Conservation (phyloP, 2,797 vertebrate species). For the Tauraco hartlaubi region DNA sequence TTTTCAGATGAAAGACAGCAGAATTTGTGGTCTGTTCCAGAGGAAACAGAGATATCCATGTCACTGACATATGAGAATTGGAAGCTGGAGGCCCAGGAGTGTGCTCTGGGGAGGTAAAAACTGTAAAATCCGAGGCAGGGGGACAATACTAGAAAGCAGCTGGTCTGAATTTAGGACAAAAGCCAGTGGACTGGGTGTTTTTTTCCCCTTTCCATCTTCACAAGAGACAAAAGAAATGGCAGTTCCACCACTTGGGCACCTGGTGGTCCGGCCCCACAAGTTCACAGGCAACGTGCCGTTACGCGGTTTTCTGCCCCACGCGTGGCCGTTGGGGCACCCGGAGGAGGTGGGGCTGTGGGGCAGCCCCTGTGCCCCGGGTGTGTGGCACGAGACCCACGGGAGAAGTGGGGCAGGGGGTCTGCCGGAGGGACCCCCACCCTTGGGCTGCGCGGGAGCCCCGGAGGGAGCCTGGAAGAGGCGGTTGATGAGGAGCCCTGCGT, state of each 20-base stretch:
- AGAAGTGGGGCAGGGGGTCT: background rate
- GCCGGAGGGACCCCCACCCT: background rate
- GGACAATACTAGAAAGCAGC: slow-evolving; percentile 41
- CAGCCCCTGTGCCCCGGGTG: background rate
- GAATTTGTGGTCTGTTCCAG: background rate
- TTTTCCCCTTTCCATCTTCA: background rate
- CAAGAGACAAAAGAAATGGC: slow-evolving; percentile 23
- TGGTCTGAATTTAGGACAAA: slow-evolving; percentile 68
- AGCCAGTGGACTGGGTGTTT: background rate
- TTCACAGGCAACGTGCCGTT: background rate
- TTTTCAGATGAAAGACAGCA: slow-evolving; percentile 17
- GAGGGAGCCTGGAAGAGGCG: background rate
- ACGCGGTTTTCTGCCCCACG: fast-evolving
- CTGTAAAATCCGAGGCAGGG: slow-evolving; percentile 12
- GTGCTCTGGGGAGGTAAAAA: slow-evolving; percentile 11
- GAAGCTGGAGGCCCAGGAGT: slow-evolving; percentile 1
- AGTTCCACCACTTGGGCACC: background rate
- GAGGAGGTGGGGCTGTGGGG: background rate
- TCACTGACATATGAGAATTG: slow-evolving; percentile 16
- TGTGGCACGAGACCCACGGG: background rate
- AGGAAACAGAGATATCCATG: slow-evolving; percentile 15
- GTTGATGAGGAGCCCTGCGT: fast-evolving
- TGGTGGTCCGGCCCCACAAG: fast-evolving
- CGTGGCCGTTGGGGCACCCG: background rate
- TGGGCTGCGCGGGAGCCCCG: background rate